These are phyloP conservation scores for Oryctes rhinoceros DNA, from an alignment of 1,140 invertebrate species.

Conservation along the genomic window DNA sequence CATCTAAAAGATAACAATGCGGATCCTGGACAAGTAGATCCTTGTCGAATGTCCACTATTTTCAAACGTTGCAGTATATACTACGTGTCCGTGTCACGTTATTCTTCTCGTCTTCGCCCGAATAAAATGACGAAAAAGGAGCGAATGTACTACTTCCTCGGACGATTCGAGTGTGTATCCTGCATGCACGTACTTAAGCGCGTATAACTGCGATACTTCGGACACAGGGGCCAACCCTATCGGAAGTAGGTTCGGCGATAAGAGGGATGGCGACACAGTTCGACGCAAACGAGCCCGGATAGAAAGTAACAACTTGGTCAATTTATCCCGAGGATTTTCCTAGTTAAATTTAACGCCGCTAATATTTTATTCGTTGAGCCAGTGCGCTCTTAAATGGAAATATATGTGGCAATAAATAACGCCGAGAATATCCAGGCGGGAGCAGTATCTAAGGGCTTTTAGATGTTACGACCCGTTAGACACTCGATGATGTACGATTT, in stretches of 20 bases:
- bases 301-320: slow-evolving; percentile 20
- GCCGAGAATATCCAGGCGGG: neutral
- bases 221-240: neutral
- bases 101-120: neutral
- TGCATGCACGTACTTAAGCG: neutral
- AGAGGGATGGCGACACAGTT: neutral
- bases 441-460: neutral
- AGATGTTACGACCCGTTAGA: neutral
- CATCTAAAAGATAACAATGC: neutral
- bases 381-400: slow-evolving; percentile 17
- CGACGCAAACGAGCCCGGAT: neutral
- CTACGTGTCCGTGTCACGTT: neutral
- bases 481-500: slow-evolving; percentile 18
- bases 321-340: slow-evolving; percentile 25
- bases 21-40: neutral
- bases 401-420: slow-evolving; percentile 27
- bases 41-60: neutral
- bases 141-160: neutral
- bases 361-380: slow-evolving; percentile 28
- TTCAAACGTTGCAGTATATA: neutral
- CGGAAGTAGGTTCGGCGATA: neutral
- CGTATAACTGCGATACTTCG: neutral
- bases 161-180: neutral
- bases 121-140: neutral
- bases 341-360: slow-evolving; percentile 30